Percentiles rank a stretch among this genome's conserved stretches.
Conservation (phyloP, 2,797 vertebrate species). For the Carduelis carduelis region DNA sequence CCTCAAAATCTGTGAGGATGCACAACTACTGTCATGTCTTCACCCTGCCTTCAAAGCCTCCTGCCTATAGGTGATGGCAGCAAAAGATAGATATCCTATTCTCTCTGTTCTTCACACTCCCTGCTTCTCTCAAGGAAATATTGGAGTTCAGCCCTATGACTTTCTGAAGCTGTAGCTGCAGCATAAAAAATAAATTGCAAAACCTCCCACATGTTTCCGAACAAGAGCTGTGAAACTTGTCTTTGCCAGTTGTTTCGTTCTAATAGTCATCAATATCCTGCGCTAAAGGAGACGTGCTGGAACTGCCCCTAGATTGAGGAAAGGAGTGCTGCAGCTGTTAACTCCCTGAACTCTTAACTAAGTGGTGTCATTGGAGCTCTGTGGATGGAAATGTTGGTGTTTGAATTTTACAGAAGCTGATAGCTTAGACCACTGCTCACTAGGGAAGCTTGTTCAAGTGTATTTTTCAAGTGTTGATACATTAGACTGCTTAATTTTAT, state of each 20-base stretch:
- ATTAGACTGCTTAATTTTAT: constrained; percentile 35
- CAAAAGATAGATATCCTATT: background rate
- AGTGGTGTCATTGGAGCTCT: background rate
- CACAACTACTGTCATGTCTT: background rate
- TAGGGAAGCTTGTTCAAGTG: constrained; percentile 23
- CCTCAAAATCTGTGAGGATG: background rate
- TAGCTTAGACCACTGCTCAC: background rate
- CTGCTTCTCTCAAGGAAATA: background rate
- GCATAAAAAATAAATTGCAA: background rate
- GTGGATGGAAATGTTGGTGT: background rate
- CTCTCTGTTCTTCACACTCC: background rate
- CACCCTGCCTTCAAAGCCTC: constrained; percentile 16
- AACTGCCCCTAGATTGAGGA: background rate
- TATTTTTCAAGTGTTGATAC: constrained; percentile 48
- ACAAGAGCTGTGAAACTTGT: background rate
- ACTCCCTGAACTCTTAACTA: background rate
- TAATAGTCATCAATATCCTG: background rate
- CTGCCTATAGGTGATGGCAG: background rate
- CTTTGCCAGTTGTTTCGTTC: background rate
- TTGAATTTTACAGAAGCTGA: background rate
- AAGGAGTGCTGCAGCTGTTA: background rate
- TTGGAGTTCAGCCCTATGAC: background rate
- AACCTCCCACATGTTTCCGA: background rate
- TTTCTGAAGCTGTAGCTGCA: background rate
- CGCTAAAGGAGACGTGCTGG: background rate